Base-by-base conservation (phyloP, 2,113 vertebrate genomes). In the Takifugu flavidus region DNA sequence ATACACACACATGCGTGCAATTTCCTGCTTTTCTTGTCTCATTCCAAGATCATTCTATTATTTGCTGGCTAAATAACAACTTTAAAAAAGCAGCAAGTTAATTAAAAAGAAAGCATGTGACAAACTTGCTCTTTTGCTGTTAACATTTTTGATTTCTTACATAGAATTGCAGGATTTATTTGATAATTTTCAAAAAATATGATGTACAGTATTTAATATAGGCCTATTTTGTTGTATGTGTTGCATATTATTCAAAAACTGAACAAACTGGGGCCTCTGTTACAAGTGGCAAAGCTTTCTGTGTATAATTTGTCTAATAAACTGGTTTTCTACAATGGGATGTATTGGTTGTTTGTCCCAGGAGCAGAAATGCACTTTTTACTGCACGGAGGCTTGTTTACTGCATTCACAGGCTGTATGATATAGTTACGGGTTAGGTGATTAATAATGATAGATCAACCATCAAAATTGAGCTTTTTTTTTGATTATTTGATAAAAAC, bases 301-400 rank as follows among this genome's bases (percentile, higher is more conserved):
- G 97, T 99, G 97, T 97, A 97, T 98, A 98, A 98, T 98, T 98
- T 99, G 96, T 98, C 97, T 98, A 99, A 99, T 99, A 99, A 99
- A 99, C 96, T 94, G 92, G 94, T 99, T 99, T 98, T 97, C 92
- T 98, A 99, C 96, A 97, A 91, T 91, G 86, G 89, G 1, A 90
- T 84, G 75, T 87, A 79, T 78, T 77, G 81, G 62, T 83, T 83
- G 77, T 88, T 58, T 89, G 88, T 87, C 72, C 47, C 74, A 47
- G 8, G 34, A 39, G 3, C 28, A 29, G 28, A 29, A 5, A 29
- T 5, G 5, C 28, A 29, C 5, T 29, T 29, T 29, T 29, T 29
- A 29, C 20, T 20, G 31, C 31, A 34, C 4, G 6, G 31, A 34
- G 5, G 31, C 31, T 2, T 1, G 31, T 34, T 34, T 34, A 31